Evolutionary conservation across 2,113 vertebrate genomes (phyloP).

Genomic region (Phaethornis superciliosus): DNA sequence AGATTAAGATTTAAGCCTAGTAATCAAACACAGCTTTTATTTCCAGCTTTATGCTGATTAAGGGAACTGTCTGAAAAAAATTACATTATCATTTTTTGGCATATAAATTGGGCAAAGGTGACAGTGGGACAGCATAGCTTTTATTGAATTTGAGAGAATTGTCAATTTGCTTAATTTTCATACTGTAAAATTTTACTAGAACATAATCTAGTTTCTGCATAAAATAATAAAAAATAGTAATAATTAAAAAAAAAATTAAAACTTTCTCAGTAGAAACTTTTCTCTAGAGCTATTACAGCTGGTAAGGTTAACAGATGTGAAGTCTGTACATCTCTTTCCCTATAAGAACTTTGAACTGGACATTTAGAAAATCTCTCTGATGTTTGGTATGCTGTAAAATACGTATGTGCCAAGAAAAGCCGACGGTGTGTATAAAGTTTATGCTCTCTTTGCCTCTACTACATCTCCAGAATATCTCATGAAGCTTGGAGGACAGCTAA

Average conservation of each 20-base stretch:
- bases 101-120: background rate
- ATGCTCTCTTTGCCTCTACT: background rate
- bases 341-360: background rate
- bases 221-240: background rate
- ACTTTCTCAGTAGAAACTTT: background rate
- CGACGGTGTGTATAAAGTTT: background rate
- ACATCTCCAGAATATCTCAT: background rate
- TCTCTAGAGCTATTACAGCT: background rate
- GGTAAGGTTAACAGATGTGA: background rate
- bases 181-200: background rate
- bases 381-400: background rate
- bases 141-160: background rate
- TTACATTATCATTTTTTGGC: background rate
- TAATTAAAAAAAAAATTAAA: background rate
- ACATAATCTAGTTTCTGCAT: background rate
- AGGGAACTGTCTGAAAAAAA: background rate
- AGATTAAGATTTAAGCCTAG: conserved; percentile 14
- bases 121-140: background rate
- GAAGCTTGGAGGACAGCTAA: background rate
- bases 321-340: background rate
- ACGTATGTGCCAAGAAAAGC: background rate
- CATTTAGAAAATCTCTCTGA: background rate
- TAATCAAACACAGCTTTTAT: background rate
- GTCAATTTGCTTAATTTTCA: background rate
- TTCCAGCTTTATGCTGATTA: background rate